Evolutionary conservation across 2,888 invertebrate genomes (phyloP), one percentile per base, ranked within the genome.

Genomic region (Argynnis bischoffii): DNA sequence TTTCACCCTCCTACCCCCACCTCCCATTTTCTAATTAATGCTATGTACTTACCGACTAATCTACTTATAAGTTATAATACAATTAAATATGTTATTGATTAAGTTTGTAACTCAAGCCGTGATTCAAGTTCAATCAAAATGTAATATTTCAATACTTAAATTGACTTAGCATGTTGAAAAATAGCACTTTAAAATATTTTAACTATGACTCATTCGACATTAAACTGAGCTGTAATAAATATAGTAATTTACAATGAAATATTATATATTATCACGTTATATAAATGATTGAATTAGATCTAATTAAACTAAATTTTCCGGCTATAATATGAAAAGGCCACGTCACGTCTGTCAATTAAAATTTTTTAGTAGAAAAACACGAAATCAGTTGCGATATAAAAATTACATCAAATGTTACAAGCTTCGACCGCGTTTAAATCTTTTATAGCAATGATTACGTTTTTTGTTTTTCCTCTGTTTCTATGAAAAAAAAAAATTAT

Each of bases 381-480:
- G 61, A 53, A 51, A 61, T 35, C 0, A 11, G 41, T 61, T 61
- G 18, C 61, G 18, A 53, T 59, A 64, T 48, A 54, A 50, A 56
- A 64, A 64, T 56, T 50, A 5, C 18, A 64, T 35, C 31, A 16
- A 26, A 41, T 41, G 50, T 53, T 18, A 53, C 61, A n/a, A 53
- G 61, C 61, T 61, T 61, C 51, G 18, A 41, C 6, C 26, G 53
- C 61, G 61, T 61, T 61, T 50, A 61, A 61, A 53, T 61, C 61
- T 61, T 61, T 61, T 61, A 21, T 61, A 18, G 35, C 18, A 41
- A 35, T 51, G 1, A 35, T 6, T 18, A 35, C 8, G 6, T 53
- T 0, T 61, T 15, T 41, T 41, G 53, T 16, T n/a, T 16, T 51
- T 11, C 21, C 16, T 35, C 16, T 1, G 8, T 41, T 51, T 35